Conservation (phyloP, 2,888 invertebrate species). For the Galerucella calmariensis region DNA sequence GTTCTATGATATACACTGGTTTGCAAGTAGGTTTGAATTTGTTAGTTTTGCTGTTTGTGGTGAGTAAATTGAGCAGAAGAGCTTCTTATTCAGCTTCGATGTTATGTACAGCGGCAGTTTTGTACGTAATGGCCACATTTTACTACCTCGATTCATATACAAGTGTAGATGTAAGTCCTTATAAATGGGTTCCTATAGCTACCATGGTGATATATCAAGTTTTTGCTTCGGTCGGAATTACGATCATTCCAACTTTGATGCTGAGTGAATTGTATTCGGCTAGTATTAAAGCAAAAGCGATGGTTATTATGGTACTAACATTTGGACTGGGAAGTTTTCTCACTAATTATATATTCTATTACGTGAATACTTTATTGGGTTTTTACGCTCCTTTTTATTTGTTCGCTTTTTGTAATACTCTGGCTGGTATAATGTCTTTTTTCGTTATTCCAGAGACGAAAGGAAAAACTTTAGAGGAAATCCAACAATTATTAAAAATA, state of each 20-base stretch:
- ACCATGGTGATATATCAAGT: constrained; percentile 55
- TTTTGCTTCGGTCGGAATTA: constrained; percentile 52
- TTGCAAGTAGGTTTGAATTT: constrained; percentile 44
- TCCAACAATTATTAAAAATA: constrained; percentile 53
- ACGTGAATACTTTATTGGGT: constrained; percentile 53
- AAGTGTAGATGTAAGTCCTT: background rate
- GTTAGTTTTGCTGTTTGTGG: constrained; percentile 46
- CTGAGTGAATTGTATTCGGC: constrained; percentile 57
- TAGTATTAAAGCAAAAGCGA: constrained; percentile 57
- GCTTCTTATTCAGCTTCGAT: constrained; percentile 51
- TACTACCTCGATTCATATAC: constrained; percentile 46
- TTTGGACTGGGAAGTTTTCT: constrained; percentile 50
- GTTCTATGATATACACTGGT: constrained; percentile 54
- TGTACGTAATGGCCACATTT: constrained; percentile 42
- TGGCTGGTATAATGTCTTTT: constrained; percentile 51
- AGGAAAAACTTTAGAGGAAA: constrained; percentile 61
- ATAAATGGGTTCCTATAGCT: constrained; percentile 54
- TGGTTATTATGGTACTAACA: constrained; percentile 51
- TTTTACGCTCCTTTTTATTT: constrained; percentile 57
- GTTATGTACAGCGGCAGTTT: background rate
- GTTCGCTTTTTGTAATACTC: constrained; percentile 52
- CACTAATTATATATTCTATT: constrained; percentile 55
- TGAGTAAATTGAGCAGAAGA: constrained; percentile 55
- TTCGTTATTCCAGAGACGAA: constrained; percentile 60
- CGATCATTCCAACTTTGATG: constrained; percentile 56